Conservation (phyloP, 2,797 vertebrate genomes). For the Cichlasoma orientale region DNA sequence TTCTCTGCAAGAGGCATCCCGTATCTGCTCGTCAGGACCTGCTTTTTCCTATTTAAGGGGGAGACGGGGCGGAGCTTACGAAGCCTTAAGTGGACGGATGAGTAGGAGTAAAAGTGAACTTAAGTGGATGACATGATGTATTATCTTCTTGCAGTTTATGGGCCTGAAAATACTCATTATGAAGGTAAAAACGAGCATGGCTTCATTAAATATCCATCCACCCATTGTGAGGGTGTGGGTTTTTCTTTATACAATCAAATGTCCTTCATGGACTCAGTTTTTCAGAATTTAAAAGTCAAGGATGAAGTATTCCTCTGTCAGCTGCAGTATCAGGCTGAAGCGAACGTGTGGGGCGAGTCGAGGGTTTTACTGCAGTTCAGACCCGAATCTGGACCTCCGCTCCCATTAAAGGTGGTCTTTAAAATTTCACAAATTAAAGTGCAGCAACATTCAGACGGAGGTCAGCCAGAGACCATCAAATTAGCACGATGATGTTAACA, state of each 20-base stretch:
- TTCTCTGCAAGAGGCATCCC: not conserved
- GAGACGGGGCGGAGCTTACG: not conserved
- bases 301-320: not conserved
- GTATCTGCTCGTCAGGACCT: not conserved
- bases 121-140: not conserved
- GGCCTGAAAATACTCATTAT: not conserved
- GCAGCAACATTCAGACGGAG: not conserved
- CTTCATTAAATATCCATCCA: too few relatives aligned
- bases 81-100: too few relatives aligned
- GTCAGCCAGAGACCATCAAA: not conserved
- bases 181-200: not conserved
- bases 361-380: not conserved
- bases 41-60: not conserved
- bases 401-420: not conserved
- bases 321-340: not conserved
- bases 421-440: not conserved
- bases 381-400: not conserved
- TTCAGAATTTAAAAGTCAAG: too few relatives aligned
- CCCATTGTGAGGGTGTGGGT: too few relatives aligned
- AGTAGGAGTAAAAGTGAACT: too few relatives aligned
- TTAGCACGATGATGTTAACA: not conserved
- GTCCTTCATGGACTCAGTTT: not conserved
- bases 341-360: rapidly evolving
- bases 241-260: not conserved
- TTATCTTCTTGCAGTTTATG: not conserved